Evolutionary conservation across 2,113 vertebrate species (phyloP), one percentile per base, ranked within the genome.

Genomic region (Oncorhynchus clarkii): DNA sequence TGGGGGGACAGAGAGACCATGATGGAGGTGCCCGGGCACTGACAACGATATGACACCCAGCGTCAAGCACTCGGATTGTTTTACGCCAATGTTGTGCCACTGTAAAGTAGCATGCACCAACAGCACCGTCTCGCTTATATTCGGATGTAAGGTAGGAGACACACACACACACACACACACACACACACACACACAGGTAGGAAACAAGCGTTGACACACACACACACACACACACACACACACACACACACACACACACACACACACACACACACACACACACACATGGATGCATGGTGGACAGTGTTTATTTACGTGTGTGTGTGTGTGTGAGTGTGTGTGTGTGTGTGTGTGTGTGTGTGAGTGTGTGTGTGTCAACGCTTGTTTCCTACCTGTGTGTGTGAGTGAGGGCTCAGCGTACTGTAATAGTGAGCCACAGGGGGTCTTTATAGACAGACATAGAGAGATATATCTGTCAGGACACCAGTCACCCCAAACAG

Each of bases 51-150:
- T 93, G 88, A 93, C 90, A 92, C 89, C 90, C 89, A 92, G 89
- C 86, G 90, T 94, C 86, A 94, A 93, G 93, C 91, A 91, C 89
- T 91, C 94, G 88, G 91, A 93, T 81, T 94, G 92, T 80, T 93
- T 94, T 91, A 92, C 90, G 85, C 92, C 80, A 59, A 89, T 93
- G 87, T 87, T 94, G 73, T 93, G 92, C 87, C 93, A 94, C 89
- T 94, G 87, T 91, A 93, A 94, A 90, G 91, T 95, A 89, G 92
- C 90, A 34, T 94, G 93, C 84, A 92, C 90, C 88, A 94, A 89
- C 90, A 93, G 89, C 85, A 91, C 90, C 79, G 67, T 94, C 82
- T 94, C 93, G 51, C 92, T 95, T 85, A 92, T 94, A 90, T 94
- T 95, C 89, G 93, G 90, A 88, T 94, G 89, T 88, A 93, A 95